These are phyloP conservation scores for Xenopus tropicalis DNA, from an alignment of 2,113 vertebrate species.

Conservation along the genomic window DNA sequence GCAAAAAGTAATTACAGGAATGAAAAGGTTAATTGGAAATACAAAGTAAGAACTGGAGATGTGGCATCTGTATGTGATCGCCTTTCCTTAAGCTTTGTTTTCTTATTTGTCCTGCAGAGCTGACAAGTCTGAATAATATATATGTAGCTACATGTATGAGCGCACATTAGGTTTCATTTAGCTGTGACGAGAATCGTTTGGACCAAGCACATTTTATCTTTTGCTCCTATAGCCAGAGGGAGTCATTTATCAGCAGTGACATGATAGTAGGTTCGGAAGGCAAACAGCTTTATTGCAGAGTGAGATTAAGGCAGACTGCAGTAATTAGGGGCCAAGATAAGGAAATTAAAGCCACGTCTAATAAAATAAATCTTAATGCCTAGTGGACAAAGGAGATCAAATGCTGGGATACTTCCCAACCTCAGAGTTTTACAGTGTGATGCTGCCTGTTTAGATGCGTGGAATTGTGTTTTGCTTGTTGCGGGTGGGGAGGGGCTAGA, in stretches of 20 bases:
- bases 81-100: neutral
- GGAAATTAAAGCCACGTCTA: conserved; percentile 59
- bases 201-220: conserved; percentile 43
- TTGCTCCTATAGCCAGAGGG: conserved; percentile 55
- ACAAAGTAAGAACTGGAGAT: no score
- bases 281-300: conserved; percentile 62
- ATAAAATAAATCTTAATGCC: conserved; percentile 64
- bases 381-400: conserved; percentile 62
- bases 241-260: conserved; percentile 61
- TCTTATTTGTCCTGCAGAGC: conserved; percentile 21
- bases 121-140: conserved; percentile 42
- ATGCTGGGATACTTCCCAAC: conserved; percentile 42
- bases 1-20: no score
- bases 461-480: conserved; percentile 30
- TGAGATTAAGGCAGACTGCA: conserved; percentile 63
- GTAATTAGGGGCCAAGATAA: conserved; percentile 67
- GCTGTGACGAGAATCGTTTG: conserved; percentile 35
- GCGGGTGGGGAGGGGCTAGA: neutral
- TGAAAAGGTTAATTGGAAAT: no score
- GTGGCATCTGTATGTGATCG: no score
- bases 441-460: conserved; percentile 26
- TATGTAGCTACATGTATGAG: conserved; percentile 39
- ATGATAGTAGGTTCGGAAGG: conserved; percentile 55
- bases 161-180: conserved; percentile 44
- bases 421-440: conserved; percentile 38